Conservation (phyloP, 2,888 invertebrate genomes). For the Odontocolon sp. region DNA sequence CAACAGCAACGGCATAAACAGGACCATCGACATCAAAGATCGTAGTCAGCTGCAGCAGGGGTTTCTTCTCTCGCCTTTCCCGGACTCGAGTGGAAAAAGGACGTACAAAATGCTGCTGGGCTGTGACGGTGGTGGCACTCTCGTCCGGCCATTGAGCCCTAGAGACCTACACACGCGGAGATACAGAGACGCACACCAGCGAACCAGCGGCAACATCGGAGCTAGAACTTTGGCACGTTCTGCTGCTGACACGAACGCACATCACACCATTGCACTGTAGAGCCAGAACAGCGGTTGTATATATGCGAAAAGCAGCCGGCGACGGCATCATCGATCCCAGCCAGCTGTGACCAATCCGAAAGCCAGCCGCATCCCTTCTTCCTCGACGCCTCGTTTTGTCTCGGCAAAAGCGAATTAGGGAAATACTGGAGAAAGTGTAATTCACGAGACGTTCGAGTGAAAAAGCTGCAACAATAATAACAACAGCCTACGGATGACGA, state of each 20-base stretch:
- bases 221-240: slow-evolving; percentile 16
- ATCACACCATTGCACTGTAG: too few species aligned
- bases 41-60: not conserved
- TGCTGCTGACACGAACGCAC: slow-evolving; percentile 63
- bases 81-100: slow-evolving; percentile 10
- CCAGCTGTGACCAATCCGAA: slow-evolving; percentile 74
- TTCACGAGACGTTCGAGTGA: not conserved
- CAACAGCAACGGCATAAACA: slow-evolving; percentile 5
- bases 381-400: slow-evolving; percentile 25
- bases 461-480: slow-evolving; percentile 3
- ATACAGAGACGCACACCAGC: not conserved
- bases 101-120: slow-evolving; percentile 18
- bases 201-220: not conserved
- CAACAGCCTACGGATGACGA: not conserved
- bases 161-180: slow-evolving; percentile 7
- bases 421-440: slow-evolving; percentile 37
- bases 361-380: slow-evolving; percentile 44
- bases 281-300: slow-evolving; percentile 47
- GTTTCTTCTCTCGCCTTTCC: slow-evolving; percentile 28
- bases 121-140: slow-evolving; percentile 12
- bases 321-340: slow-evolving; percentile 71
- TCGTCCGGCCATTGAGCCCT: slow-evolving; percentile 57
- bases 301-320: slow-evolving; percentile 50
- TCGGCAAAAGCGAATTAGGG: slow-evolving; percentile 20
- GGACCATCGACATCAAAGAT: not conserved